These are phyloP conservation scores for Cyanocitta stelleri DNA, from an alignment of 2,113 vertebrate genomes.

Conservation along the genomic window DNA sequence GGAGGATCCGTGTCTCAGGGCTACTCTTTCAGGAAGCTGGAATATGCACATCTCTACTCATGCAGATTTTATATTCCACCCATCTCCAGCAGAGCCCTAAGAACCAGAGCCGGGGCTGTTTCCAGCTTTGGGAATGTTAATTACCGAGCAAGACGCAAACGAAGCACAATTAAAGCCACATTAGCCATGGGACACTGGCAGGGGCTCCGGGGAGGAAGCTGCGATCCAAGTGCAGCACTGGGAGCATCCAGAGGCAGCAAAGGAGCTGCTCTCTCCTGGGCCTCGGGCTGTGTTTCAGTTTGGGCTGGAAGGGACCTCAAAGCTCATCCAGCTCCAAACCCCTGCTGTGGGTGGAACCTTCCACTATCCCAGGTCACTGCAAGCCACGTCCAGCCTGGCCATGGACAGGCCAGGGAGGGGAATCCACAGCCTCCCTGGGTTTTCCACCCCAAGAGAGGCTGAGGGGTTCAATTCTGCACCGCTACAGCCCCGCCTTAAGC, in stretches of 20 bases:
- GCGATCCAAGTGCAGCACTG: background rate
- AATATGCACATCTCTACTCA: background rate
- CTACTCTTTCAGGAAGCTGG: background rate
- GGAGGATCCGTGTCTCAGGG: background rate
- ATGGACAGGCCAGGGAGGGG: background rate
- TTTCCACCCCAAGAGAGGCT: background rate
- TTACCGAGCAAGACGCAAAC: background rate
- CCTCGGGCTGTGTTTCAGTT: background rate
- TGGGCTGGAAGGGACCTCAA: background rate
- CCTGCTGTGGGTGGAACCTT: background rate
- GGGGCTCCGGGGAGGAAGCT: background rate
- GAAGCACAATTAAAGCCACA: background rate
- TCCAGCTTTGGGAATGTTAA: background rate
- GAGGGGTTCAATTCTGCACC: background rate
- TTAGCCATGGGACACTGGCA: background rate
- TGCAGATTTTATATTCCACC: background rate
- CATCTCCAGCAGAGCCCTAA: background rate
- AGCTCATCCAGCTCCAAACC: background rate
- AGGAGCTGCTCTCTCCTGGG: background rate
- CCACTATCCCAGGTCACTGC: background rate
- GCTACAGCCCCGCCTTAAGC: background rate
- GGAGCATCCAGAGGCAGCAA: background rate
- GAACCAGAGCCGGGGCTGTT: background rate
- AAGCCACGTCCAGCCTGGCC: background rate
- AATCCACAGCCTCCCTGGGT: background rate